phyloP scores from a whole-genome alignment of 1,140 invertebrate genomes.

The Cydia fagiglandana region DNA sequence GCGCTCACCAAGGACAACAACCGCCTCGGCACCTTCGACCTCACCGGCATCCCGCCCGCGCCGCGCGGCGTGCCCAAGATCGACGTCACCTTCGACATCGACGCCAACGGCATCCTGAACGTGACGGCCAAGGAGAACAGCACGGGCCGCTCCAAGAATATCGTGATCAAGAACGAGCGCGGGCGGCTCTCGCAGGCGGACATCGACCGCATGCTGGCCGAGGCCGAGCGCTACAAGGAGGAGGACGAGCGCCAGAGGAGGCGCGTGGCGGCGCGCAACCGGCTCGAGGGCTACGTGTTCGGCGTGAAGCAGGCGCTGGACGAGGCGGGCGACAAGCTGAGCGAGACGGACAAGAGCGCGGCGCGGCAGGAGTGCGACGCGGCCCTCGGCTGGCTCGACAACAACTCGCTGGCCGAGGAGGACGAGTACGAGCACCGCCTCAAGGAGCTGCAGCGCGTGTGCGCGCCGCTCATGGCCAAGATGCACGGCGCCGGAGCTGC shows the following conservation, averaged over 20 bases:
- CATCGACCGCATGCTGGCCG: conserved; percentile 93
- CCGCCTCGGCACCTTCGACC: conserved; percentile 86
- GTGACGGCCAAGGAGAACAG: conserved; percentile 82
- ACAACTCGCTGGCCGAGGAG: conserved; percentile 86
- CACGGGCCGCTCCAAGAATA: conserved; percentile 87
- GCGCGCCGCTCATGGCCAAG: conserved; percentile 87
- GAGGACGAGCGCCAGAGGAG: conserved; percentile 85
- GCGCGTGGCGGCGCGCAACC: conserved; percentile 87
- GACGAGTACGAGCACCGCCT: conserved; percentile 90
- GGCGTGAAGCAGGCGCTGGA: conserved; percentile 85
- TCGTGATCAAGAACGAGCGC: conserved; percentile 95
- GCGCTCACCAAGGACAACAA: conserved; percentile 90
- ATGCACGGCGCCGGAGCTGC: conserved; percentile 77
- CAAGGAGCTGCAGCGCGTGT: conserved; percentile 85
- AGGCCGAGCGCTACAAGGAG: conserved; percentile 85
- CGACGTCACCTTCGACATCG: conserved; percentile 84
- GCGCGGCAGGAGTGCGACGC: conserved; percentile 80
- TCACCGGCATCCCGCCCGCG: conserved; percentile 90
- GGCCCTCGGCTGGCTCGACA: conserved; percentile 81
- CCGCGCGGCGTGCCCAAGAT: conserved; percentile 90
- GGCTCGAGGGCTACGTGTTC: conserved; percentile 90
- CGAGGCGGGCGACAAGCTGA: conserved; percentile 82
- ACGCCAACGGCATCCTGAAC: conserved; percentile 86
- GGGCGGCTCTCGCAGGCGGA: conserved; percentile 93
- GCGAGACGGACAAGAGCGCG: conserved; percentile 82